Conservation (phyloP, 2,113 vertebrate species). For the Saccopteryx bilineata region DNA sequence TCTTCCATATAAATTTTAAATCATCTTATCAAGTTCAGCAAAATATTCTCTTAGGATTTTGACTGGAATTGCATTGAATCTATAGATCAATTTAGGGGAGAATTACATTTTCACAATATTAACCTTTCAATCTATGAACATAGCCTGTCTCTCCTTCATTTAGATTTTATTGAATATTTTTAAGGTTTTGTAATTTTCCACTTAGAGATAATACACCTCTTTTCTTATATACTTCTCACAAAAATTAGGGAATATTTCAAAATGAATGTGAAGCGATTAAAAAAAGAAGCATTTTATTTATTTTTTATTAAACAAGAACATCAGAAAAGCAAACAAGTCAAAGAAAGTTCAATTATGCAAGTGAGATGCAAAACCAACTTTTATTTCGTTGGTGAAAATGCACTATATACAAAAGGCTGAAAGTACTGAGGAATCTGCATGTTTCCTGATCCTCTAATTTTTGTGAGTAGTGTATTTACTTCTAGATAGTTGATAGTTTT, state of each 20-base stretch:
- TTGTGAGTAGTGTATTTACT: not conserved
- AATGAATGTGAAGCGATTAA: too few species aligned
- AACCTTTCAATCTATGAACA: not conserved
- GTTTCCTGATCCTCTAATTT: too few species aligned
- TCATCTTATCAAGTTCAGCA: not conserved
- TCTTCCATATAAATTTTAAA: conserved; percentile 42
- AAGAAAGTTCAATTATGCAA: too few species aligned
- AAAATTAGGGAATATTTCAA: too few species aligned
- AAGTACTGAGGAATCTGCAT: too few species aligned
- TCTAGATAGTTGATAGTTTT: not conserved
- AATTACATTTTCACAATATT: not conserved
- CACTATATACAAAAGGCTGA: too few species aligned
- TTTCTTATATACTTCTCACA: not conserved
- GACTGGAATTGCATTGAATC: not conserved
- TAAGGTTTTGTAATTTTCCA: not conserved
- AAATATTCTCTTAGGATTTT: conserved; percentile 3
- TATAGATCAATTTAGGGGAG: not conserved
- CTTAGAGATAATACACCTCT: not conserved
- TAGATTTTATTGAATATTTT: not conserved
- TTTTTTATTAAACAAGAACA: too few species aligned
- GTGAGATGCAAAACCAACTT: too few species aligned
- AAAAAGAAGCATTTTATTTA: too few species aligned
- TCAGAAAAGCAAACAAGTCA: too few species aligned
- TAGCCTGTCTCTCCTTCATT: not conserved
- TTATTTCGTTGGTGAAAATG: too few species aligned